Evolutionary conservation across 2,888 invertebrate species (phyloP), one percentile per base, ranked within the genome.

Genomic region (Phyllotreta cruciferae): DNA sequence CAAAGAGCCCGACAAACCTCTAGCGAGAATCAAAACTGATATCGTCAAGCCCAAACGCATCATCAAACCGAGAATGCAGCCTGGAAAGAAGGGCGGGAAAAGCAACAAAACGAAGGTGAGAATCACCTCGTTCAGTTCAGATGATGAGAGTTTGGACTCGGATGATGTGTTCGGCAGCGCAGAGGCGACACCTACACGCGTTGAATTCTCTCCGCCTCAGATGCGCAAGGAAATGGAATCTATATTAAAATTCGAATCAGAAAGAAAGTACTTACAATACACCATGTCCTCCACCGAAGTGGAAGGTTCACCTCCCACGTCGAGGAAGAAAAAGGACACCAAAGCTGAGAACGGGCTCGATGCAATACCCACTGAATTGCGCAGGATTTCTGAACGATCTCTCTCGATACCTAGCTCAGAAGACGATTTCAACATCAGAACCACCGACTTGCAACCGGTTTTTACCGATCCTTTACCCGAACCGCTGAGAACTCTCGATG

Each of bases 91-190:
- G 70, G 84, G 85, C 3, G 88, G 87, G 79, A 83, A 84, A 9
- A 87, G 87, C 72, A 86, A 82, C 66, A 90, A 86, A 73, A 84
- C 83, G 54, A 90, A 90, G 81, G 90, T 89, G 52, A 82, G 90
- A 64, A 90, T 90, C 37, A 90, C 90, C 2, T 90, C 90, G 0
- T 90, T 90, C 73, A 90, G 90, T 56, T 90, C 90, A 0, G 90
- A 90, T 70, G 90, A 90, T 73, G 90, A 90, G 81, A 90, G 90
- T 67, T 83, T 90, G 9, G 90, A 90, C 80, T 90, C 90, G 0
- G 90, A 90, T 78, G 90, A 90, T 78, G 90, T 90, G 0, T 90
- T 90, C 75, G 90, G 90, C 35, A 89, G 89, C 34, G 88, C 90
- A 0, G 90, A 90, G 80, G 89, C 90, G 10, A 89, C 89, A 62